Percentiles rank a stretch among this genome's conserved stretches.
Conservation (phyloP, 2,888 invertebrate genomes). For the Tortrix viridana region DNA sequence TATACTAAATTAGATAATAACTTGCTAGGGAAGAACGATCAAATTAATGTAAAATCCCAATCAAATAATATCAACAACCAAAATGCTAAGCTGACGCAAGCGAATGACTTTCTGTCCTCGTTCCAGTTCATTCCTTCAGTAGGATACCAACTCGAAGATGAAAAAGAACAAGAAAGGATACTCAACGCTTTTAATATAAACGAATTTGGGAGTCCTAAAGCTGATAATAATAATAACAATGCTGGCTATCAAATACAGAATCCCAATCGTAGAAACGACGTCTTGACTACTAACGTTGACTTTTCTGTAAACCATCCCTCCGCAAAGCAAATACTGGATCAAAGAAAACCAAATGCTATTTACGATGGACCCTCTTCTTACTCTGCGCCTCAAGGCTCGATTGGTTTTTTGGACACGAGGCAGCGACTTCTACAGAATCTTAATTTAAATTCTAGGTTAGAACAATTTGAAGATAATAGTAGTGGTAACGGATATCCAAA, state of each 20-base stretch:
- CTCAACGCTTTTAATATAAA: constrained; percentile 65
- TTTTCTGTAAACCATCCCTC: constrained; percentile 61
- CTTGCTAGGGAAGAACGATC: constrained; percentile 44
- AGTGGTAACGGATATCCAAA: constrained; percentile 62
- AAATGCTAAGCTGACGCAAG: constrained; percentile 48
- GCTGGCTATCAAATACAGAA: constrained; percentile 43
- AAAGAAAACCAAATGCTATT: constrained; percentile 52
- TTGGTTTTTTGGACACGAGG: constrained; percentile 62
- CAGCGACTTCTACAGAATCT: constrained; percentile 47
- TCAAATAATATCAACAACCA: constrained; percentile 40
- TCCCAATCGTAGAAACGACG: constrained; percentile 48
- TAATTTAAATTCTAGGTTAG: constrained; percentile 62
- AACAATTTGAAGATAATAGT: constrained; percentile 60
- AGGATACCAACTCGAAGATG: constrained; percentile 67
- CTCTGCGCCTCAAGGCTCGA: constrained; percentile 70
- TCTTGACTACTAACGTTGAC: constrained; percentile 58
- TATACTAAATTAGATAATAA: constrained; percentile 64
- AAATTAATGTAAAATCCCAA: constrained; percentile 42
- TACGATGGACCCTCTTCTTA: constrained; percentile 77
- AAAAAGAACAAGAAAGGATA: constrained; percentile 66
- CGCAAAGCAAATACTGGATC: constrained; percentile 47
- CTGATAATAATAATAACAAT: constrained; percentile 40
- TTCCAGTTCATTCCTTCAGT: constrained; percentile 72
- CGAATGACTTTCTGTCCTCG: constrained; percentile 49
- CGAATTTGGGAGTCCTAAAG: constrained; percentile 61